Evolutionary conservation across 2,797 vertebrate species (phyloP).

Genomic region (Bradypodion ventrale): DNA sequence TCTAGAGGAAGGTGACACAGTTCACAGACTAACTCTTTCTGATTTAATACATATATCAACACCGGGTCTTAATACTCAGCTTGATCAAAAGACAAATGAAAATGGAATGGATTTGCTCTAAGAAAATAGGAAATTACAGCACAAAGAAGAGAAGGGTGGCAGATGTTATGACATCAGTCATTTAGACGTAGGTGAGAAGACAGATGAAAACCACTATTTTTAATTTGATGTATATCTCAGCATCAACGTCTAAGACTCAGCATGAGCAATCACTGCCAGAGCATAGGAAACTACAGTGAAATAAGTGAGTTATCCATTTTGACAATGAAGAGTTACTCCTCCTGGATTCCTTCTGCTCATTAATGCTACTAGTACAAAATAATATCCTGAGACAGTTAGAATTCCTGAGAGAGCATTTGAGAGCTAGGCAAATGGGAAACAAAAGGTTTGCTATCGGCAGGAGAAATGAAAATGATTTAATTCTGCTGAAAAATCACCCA

Average conservation of each 20-base stretch:
- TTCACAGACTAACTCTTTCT: background rate
- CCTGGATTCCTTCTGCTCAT: background rate
- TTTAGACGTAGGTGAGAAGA: too few relatives aligned
- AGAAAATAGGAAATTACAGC: background rate
- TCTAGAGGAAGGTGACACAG: background rate
- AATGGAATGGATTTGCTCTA: background rate
- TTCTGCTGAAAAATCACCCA: background rate
- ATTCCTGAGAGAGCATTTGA: background rate
- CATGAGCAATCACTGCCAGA: too few relatives aligned
- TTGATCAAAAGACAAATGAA: background rate
- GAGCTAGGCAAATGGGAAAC: background rate
- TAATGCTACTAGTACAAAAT: background rate
- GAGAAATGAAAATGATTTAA: background rate
- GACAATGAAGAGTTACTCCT: background rate
- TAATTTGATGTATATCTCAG: too few relatives aligned
- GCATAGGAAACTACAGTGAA: too few relatives aligned
- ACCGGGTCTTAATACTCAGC: background rate
- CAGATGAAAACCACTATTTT: too few relatives aligned
- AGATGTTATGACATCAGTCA: too few relatives aligned
- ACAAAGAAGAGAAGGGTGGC: background rate
- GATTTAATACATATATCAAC: background rate
- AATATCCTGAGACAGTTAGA: background rate
- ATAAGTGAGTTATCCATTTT: background rate
- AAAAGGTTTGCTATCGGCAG: background rate
- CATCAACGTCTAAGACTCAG: too few relatives aligned